These are phyloP conservation scores for Cantharis nigra DNA, from an alignment of 2,888 invertebrate genomes.

Conservation along the genomic window DNA sequence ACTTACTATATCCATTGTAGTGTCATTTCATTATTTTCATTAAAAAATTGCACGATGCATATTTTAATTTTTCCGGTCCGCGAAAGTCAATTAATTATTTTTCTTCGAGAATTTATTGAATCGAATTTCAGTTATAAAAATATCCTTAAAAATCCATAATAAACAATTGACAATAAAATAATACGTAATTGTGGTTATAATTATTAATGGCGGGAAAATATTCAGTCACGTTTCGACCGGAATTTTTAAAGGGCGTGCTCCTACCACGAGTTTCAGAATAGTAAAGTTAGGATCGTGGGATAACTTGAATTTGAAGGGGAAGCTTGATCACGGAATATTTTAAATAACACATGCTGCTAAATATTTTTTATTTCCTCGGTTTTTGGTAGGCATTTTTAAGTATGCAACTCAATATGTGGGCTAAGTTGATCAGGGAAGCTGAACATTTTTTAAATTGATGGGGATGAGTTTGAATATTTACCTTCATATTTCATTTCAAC, in stretches of 20 bases:
- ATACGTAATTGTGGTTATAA: neutral
- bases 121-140: neutral
- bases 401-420: neutral
- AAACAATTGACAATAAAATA: neutral
- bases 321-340: neutral
- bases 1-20: neutral
- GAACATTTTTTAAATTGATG: neutral
- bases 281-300: conserved; percentile 43
- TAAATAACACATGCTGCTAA: neutral
- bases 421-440: neutral
- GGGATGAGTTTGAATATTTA: neutral
- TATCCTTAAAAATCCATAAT: neutral
- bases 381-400: neutral
- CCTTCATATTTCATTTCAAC: neutral
- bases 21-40: neutral
- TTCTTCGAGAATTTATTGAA: neutral
- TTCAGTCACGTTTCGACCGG: conserved; percentile 19
- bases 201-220: conserved; percentile 11
- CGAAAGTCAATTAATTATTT: neutral
- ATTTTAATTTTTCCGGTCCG: neutral
- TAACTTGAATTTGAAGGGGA: neutral
- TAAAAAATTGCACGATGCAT: neutral
- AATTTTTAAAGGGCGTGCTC: conserved; percentile 29
- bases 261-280: conserved; percentile 38
- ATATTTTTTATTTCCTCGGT: neutral